A percentile compares a stretch with the other conserved stretches of the same genome.
Conservation (phyloP, 1,140 invertebrate species). For the Melitaea cinxia region DNA sequence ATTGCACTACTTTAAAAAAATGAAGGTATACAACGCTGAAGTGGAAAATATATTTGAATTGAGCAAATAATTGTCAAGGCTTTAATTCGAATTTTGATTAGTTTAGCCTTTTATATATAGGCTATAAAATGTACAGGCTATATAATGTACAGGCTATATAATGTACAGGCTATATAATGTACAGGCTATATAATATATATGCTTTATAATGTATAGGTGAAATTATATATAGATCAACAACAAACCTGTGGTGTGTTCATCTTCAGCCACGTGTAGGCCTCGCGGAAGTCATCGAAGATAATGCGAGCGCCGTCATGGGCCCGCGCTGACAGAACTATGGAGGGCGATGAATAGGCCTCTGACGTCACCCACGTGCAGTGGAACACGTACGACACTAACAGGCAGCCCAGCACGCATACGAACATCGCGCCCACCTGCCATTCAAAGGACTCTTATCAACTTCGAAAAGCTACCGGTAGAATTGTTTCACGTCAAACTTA, state of each 20-base stretch:
- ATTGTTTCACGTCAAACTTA: neutral
- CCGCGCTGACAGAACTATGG: slow-evolving; percentile 97
- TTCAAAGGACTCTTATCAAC: neutral
- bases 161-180: too few relatives aligned
- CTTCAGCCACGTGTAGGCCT: slow-evolving; percentile 98
- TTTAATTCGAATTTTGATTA: too few relatives aligned
- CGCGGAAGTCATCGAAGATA: slow-evolving; percentile 98
- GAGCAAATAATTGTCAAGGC: too few relatives aligned
- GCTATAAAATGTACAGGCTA: too few relatives aligned
- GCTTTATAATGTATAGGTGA: too few relatives aligned
- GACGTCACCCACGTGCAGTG: slow-evolving; percentile 99
- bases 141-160: too few relatives aligned
- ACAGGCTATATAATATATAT: too few relatives aligned
- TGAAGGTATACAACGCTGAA: too few relatives aligned
- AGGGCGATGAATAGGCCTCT: slow-evolving; percentile 98
- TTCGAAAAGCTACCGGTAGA: neutral
- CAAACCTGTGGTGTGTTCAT: slow-evolving; percentile 95
- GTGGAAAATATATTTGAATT: too few relatives aligned
- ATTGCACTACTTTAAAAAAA: too few relatives aligned
- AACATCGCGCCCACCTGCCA: slow-evolving; percentile 91
- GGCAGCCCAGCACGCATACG: slow-evolving; percentile 90
- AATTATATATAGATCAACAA: too few relatives aligned
- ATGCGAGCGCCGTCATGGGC: slow-evolving; percentile 96
- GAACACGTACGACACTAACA: slow-evolving; percentile 95
- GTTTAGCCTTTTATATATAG: too few relatives aligned